Evolutionary conservation across 2,113 vertebrate genomes (phyloP), one percentile per base, ranked within the genome.

Genomic region (Capra hircus): DNA sequence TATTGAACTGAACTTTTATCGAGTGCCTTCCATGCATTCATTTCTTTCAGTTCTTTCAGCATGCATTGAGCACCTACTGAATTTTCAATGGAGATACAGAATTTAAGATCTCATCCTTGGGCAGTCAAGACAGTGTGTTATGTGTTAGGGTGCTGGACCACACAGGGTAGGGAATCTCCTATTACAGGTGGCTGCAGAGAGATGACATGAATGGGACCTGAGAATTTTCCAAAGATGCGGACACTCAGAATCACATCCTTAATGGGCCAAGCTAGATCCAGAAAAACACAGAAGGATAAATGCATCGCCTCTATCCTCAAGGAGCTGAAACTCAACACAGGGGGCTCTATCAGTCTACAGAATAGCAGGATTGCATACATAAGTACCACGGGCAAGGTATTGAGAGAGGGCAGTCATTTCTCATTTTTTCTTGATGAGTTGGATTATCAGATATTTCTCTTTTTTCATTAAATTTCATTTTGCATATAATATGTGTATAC

Each of bases 151-250:
- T 33, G 59, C 21, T 6, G 6, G 27, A 50, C 43, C 43, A 30
- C 30, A 36, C 33, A 52, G 2, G 2, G 0, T 1, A 11, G 10
- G 50, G 1, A 14, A 7, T 33, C 6, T 53, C 4, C 60, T 19
- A 7, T 59, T 55, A 60, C 1, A 64, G 53, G 15, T 74, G 36
- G 7, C 10, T 43, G 40, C 5, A 2, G 6, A 94, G 27, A 30
- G 45, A 55, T 4, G 11, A 33, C 83, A 6, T 8, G 13, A 45
- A 21, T 15, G 19, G 14, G 30, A 91, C 15, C 25, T 53, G 28
- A 81, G 86, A 77, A 10, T 52, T 43, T 55, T 40, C 88, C 40
- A 74, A 67, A 83, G 64, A 43, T 9, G 25, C 36, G 23, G 11
- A 33, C 21, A 62, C 13, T 15, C 45, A 36, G 6, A 43, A 25